A percentile compares a stretch with the other conserved stretches of the same genome.
These are phyloP conservation scores for Bombus waltoni DNA, from an alignment of 1,140 invertebrate species.

Conservation along the genomic window DNA sequence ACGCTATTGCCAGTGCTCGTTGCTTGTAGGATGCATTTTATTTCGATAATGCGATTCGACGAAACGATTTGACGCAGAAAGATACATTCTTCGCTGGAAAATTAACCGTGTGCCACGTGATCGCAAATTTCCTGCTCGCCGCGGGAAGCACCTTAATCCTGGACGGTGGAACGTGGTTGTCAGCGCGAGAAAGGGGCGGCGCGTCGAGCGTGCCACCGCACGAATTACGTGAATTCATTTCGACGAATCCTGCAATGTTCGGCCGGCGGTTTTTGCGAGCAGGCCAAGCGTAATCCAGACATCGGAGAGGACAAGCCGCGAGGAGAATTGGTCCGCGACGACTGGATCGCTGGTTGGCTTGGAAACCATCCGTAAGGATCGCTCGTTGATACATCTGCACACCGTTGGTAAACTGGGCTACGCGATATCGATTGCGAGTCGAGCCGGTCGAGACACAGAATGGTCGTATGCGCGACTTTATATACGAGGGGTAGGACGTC, in stretches of 20 bases:
- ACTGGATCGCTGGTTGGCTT: constrained; percentile 35
- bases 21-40: too few species aligned
- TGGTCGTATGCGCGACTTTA: constrained; percentile 23
- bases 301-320: background rate
- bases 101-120: too few species aligned
- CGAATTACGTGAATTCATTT: background rate
- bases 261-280: background rate
- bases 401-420: constrained; percentile 59
- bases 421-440: constrained; percentile 61
- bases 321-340: background rate
- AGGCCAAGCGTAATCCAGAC: background rate
- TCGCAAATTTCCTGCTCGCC: too few species aligned
- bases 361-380: constrained; percentile 48
- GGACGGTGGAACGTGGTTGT: background rate
- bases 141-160: background rate
- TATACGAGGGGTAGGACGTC: background rate
- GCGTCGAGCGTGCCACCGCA: constrained; percentile 4
- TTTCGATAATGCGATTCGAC: too few species aligned
- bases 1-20: too few species aligned
- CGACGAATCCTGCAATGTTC: background rate
- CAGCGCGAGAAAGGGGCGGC: too few species aligned
- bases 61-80: too few species aligned
- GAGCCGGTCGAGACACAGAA: constrained; percentile 1
- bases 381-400: background rate
- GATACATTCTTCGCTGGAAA: too few species aligned